Base-by-base conservation (phyloP, 2,888 invertebrate species). In the Amphipyra tragopoginis region DNA sequence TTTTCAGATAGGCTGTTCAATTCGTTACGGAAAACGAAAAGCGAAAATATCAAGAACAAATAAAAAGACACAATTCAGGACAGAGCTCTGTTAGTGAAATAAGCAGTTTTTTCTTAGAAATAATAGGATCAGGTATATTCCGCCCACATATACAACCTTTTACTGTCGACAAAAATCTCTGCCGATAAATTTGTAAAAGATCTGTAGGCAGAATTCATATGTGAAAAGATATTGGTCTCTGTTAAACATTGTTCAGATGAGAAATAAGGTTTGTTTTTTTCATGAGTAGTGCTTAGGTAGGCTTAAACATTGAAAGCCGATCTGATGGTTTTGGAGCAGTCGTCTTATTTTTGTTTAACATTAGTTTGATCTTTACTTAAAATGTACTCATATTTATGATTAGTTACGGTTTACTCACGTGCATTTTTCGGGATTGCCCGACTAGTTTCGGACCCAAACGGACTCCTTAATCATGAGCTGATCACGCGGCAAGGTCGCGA, bases 31-130 rank as follows among this genome's bases (percentile, higher is more conserved):
- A 65, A 62, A 38, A 7, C 47, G 1, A 10, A n/a, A 43, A n/a
- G 9, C 11, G 7, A 42, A 52, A 69, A 45, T 54, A 29, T 60
- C 56, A 13, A 57, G 56, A 62, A 14, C 6, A 5, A 64, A 43
- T 58, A 58, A 42, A 45, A 65, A 14, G 49, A 51, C 21, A 52
- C 14, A 26, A 40, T 53, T 53, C 54, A 50, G 21, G 36, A 9
- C 40, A 52, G 54, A 49, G 8, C 21, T 43, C n/a, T 48, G 51
- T 67, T 56, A 33, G 55, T 63, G 39, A 58, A 73, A 56, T 66
- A 74, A 72, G 68, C 70, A 59, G 38, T 62, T 70, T 74, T 54
- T 43, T 48, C 40, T 47, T 34, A 48, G 58, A 67, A 67, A 64
- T 74, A 74, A 76, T 61, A 61, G 61, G 63, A 53, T 43, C 3